phyloP scores from a whole-genome alignment of 2,888 invertebrate genomes.

The Metalampra italica region DNA sequence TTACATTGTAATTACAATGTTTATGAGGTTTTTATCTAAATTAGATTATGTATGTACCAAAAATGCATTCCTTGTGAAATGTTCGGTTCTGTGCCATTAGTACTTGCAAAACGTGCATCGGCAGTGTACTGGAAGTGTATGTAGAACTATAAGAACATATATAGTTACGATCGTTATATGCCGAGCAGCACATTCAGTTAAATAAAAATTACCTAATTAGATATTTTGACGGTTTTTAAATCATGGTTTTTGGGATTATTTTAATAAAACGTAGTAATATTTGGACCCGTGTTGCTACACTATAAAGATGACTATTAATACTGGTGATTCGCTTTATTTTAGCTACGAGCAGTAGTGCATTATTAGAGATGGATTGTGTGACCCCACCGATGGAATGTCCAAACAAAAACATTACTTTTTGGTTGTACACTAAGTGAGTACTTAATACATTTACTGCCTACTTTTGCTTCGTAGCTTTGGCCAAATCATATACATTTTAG shows the following conservation, averaged over 20 bases:
- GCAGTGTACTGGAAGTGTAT: background rate
- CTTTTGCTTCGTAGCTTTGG: no score
- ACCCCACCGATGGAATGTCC: slow-evolving; percentile 73
- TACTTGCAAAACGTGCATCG: background rate
- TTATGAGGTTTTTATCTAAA: background rate
- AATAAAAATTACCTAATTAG: no score
- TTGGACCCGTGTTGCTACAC: no score
- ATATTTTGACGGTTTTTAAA: no score
- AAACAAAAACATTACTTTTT: slow-evolving; percentile 79
- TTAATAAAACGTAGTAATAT: no score
- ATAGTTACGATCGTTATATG: no score
- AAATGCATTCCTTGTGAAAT: background rate
- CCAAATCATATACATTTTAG: no score
- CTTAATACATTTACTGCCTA: background rate
- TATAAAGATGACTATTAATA: no score
- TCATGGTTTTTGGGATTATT: no score
- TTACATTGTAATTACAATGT: background rate
- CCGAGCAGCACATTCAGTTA: no score
- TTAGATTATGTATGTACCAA: background rate
- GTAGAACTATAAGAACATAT: background rate
- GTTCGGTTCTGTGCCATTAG: no score
- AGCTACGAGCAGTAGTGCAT: slow-evolving; percentile 15
- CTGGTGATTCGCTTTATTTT: background rate
- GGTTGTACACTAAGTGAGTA: slow-evolving; percentile 79
- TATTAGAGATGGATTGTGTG: slow-evolving; percentile 37